A percentile compares a stretch with the other conserved stretches of the same genome.
Conservation (phyloP, 2,113 vertebrate species). For the Megaptera novaeangliae region DNA sequence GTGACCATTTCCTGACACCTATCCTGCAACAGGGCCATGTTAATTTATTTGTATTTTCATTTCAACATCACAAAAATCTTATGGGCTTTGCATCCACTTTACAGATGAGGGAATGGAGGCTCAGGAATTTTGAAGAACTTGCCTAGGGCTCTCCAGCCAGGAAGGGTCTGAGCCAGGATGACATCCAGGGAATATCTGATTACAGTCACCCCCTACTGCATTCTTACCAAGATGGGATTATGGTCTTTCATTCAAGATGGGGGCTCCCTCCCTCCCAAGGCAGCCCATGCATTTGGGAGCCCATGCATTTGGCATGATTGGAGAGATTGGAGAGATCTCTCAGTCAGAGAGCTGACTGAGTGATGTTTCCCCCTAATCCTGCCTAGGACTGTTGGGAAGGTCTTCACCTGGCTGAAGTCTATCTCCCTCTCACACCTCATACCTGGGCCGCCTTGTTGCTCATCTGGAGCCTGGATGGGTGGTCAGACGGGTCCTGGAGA, state of each 20-base stretch:
- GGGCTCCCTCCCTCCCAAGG: not conserved
- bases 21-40: not conserved
- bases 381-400: not conserved
- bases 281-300: not conserved
- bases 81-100: not conserved
- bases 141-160: not conserved
- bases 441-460: not conserved
- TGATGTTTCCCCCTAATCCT: not conserved
- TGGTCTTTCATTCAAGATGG: not conserved
- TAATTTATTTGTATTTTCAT: not conserved
- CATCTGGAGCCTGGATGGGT: not conserved
- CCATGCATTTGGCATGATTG: not conserved
- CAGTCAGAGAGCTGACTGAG: not conserved
- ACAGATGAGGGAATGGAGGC: not conserved
- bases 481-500: not conserved
- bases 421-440: not conserved
- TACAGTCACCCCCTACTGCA: not conserved
- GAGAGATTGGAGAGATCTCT: not conserved
- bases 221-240: not conserved
- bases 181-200: not conserved
- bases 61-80: not conserved
- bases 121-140: not conserved
- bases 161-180: not conserved
- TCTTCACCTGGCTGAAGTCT: not conserved
- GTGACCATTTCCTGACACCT: not conserved